Evolutionary conservation across 2,797 vertebrate genomes (phyloP).

Genomic region (Lacerta viridis): DNA sequence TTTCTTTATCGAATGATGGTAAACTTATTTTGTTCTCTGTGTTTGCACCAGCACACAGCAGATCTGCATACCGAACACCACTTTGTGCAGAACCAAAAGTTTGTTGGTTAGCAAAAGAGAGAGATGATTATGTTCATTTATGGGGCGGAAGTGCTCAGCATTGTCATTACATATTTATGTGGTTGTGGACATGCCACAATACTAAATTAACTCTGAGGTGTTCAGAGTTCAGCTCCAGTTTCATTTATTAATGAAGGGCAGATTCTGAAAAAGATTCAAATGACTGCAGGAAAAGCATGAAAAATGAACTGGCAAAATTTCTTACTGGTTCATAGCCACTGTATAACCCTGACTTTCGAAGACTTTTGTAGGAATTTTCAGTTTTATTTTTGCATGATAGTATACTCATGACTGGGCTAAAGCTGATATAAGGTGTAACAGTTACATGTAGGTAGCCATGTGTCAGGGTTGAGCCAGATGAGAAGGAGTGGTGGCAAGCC

Average conservation of each 20-base stretch:
- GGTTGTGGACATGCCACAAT: neutral
- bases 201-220: neutral
- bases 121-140: neutral
- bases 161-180: neutral
- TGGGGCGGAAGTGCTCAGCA: neutral
- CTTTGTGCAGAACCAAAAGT: neutral
- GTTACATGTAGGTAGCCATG: no score
- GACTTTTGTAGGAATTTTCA: neutral
- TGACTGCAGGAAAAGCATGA: neutral
- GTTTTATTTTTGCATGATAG: no score
- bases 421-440: neutral
- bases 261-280: neutral
- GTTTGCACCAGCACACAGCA: neutral
- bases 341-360: neutral
- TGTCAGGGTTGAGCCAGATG: no score
- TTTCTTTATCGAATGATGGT: neutral
- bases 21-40: neutral
- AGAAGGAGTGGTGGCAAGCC: no score
- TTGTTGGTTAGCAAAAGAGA: constrained; percentile 4
- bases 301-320: neutral
- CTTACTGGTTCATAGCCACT: neutral
- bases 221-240: constrained; percentile 6
- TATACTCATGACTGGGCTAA: neutral
- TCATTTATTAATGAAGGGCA: constrained; percentile 2
- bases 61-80: neutral